Evolutionary conservation across 2,888 invertebrate species (phyloP), one percentile per base, ranked within the genome.

Genomic region (Agonum fuliginosum): DNA sequence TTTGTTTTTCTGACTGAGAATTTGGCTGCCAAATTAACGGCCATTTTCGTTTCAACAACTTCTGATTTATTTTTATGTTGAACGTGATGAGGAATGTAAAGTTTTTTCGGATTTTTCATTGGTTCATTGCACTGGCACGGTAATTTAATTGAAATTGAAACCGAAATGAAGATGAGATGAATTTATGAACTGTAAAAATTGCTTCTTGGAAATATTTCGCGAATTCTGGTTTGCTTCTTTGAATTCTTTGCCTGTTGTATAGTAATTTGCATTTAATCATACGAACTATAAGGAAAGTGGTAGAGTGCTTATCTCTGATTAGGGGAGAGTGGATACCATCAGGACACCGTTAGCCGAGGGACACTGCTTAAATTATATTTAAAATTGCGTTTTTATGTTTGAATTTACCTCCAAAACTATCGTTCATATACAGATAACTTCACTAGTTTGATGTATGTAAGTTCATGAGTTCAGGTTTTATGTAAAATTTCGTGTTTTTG

Each of bases 121-220:
- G 58, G 58, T 62, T 62, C 58, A 62, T 62, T 30, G 58, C 58
- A 62, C 58, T 62, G 30, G 1, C 8, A 27, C 12, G 34, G 58
- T 30, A 62, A 62, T 62, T 62, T 30, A 62, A 62, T 62, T 62
- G 58, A 62, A 62, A 62, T 62, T 62, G 58, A 62, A 62, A 62
- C 14, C 30, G 58, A 62, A 62, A 62, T 62, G 14, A 62, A 62
- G 58, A 8, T 19, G 58, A 54, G 24, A 19, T 62, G 58, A 62
- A 62, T 62, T 62, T 62, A 62, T 62, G 58, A 30, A 54, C 54
- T 62, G 58, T 62, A 30, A 62, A 54, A 54, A 54, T 54, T 54
- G 54, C 24, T 54, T 54, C 54, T 54, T 24, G 58, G 58, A 62
- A 30, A 30, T 62, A 30, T 62, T 62, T 62, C 30, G 58, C 58